Evolutionary conservation across 2,797 vertebrate genomes (phyloP), one percentile per base, ranked within the genome.

Genomic region (Limnodromus scolopaceus): DNA sequence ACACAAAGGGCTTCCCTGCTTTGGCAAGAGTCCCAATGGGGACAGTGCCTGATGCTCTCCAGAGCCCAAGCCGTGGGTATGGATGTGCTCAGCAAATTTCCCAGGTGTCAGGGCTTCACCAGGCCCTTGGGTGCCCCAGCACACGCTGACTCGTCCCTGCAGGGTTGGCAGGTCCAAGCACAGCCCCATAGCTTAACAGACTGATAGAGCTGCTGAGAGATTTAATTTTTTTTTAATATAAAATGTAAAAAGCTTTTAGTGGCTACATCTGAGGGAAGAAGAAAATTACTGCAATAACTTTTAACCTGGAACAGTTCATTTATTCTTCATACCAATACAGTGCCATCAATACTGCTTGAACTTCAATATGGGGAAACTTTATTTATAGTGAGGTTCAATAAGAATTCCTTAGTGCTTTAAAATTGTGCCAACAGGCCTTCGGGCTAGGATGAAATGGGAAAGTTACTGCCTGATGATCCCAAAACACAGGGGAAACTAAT

Each of bases 81-180:
- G 28, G 70, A 82, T 32, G 19, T 14, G 34, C 34, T 65, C 48
- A 13, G 49, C 13, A 25, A 34, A 90, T 46, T 68, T 81, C 13
- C 16, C 3, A 9, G 10, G 16, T 79, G 19, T 57, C 27, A 32
- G 34, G 34, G 16, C 13, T 51, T 15, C 45, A 16, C 38, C 60
- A 89, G 68, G 25, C 17, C 43, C 48, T 64, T 45, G 28, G 11
- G 16, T 78, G 36, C 7, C 20, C n/a, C 45, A 75, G 57, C 39
- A 71, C 1, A 4, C 2, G 6, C 13, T 65, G 49, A 10, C 13
- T 38, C 2, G 1, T 46, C 51, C 34, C 23, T 28, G 8, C 1
- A 8, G 43, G 63, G 36, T 6, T 64, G 36, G 16, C 22, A 78
- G 38, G 12, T 38, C 30, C 25, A 57, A 69, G 43, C n/a, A 68